Conservation (phyloP, 2,888 invertebrate genomes). For the Ochropacha duplaris region DNA sequence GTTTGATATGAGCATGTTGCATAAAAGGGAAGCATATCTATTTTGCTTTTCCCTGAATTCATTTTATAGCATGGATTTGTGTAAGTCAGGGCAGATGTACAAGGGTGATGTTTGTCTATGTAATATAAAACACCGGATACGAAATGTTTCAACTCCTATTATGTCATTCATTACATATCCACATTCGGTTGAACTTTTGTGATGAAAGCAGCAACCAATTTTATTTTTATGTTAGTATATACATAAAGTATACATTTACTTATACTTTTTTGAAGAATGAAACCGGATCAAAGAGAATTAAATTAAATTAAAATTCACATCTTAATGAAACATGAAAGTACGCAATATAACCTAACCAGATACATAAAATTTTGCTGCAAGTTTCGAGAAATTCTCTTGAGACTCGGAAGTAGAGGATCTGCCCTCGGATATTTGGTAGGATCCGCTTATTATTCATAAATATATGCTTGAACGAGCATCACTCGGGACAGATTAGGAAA, state of each 20-base stretch:
- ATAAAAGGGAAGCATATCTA: neutral
- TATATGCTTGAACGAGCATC: neutral
- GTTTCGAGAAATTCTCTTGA: constrained; percentile 1
- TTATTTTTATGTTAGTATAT: neutral
- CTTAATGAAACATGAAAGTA: neutral
- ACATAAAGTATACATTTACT: no score
- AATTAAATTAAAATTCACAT: neutral
- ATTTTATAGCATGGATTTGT: neutral
- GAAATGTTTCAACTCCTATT: neutral
- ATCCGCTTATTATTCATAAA: neutral
- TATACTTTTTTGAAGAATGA: neutral
- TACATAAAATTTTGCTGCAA: neutral
- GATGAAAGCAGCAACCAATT: neutral
- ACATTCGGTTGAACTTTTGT: neutral
- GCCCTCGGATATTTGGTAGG: neutral
- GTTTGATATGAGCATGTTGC: neutral
- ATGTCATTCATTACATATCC: neutral
- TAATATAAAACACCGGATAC: neutral
- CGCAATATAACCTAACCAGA: neutral
- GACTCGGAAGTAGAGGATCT: neutral
- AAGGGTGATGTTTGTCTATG: neutral
- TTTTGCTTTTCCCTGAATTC: neutral
- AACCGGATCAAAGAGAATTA: neutral
- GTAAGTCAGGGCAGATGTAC: neutral
- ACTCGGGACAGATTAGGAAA: neutral